These are phyloP conservation scores for Myrmecophaga tridactyla DNA, from an alignment of 2,113 vertebrate species.

Conservation along the genomic window DNA sequence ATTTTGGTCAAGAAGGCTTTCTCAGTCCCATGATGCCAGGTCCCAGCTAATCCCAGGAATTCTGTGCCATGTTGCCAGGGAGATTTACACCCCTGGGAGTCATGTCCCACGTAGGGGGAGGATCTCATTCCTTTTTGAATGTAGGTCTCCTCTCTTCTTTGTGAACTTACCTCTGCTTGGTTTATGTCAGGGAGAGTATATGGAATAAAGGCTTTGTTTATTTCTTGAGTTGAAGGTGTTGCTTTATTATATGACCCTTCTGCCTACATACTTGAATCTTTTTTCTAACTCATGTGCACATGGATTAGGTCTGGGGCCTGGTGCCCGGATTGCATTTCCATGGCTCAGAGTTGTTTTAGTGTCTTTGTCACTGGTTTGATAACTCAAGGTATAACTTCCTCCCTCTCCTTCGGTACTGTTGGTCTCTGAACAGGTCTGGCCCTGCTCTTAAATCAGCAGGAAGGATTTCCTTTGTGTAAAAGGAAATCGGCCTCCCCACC, in stretches of 20 bases:
- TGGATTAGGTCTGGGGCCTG: neutral
- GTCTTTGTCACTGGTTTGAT: neutral
- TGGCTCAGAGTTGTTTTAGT: neutral
- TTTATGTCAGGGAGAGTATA: neutral
- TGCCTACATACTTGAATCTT: neutral
- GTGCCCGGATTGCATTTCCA: neutral
- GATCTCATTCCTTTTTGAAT: neutral
- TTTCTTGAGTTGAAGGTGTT: neutral
- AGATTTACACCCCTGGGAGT: too few relatives aligned
- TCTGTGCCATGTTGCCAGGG: too few relatives aligned
- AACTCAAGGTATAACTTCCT: neutral
- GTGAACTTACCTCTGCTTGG: neutral
- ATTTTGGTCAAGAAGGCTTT: too few relatives aligned
- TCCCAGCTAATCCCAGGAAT: too few relatives aligned
- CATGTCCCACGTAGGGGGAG: too few relatives aligned
- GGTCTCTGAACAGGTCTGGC: neutral
- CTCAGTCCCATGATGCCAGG: too few relatives aligned
- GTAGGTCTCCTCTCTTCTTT: neutral
- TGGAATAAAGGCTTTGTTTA: too few relatives aligned
- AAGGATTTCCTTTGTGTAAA: neutral
- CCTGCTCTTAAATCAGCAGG: neutral
- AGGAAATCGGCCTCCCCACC: neutral
- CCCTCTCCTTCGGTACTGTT: neutral
- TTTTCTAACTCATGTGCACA: neutral
- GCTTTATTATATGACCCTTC: neutral